phyloP scores from a whole-genome alignment of 2,113 vertebrate genomes.

The Triplophysa dalaica region DNA sequence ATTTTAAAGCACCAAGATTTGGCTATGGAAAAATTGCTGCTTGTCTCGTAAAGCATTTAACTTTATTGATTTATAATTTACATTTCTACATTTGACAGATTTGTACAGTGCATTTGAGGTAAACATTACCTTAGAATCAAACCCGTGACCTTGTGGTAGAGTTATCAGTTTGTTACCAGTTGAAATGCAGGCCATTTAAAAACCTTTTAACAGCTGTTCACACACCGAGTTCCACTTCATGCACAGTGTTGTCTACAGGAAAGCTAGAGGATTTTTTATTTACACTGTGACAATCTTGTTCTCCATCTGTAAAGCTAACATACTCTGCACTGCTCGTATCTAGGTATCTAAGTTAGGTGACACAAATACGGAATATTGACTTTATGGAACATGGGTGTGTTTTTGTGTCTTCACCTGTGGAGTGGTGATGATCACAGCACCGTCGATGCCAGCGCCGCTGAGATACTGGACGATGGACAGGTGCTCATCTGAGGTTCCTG shows the following conservation, averaged over 20 bases:
- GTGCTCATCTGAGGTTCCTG: slow-evolving; percentile 94
- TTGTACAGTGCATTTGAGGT: too few species aligned
- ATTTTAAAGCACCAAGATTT: not conserved
- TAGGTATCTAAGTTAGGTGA: not conserved
- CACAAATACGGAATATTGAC: not conserved
- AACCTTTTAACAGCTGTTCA: not conserved
- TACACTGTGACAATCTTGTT: not conserved
- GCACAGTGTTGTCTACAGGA: not conserved
- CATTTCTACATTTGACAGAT: too few species aligned
- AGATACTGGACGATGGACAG: slow-evolving; percentile 92
- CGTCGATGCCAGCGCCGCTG: slow-evolving; percentile 76
- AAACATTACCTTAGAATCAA: too few species aligned
- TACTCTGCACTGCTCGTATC: too few species aligned
- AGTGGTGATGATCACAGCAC: slow-evolving; percentile 89
- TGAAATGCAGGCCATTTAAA: too few species aligned
- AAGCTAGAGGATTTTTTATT: not conserved
- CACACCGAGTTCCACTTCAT: slow-evolving; percentile 12
- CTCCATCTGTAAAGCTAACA: not conserved
- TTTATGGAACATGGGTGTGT: not conserved
- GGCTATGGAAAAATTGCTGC: not conserved
- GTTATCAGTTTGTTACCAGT: too few species aligned
- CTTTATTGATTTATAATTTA: not conserved
- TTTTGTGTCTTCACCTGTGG: slow-evolving; percentile 80
- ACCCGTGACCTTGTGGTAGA: too few species aligned
- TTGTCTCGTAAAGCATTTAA: not conserved